A percentile compares a stretch with the other conserved stretches of the same genome.
These are phyloP conservation scores for Pollenia labialis DNA, from an alignment of 2,888 invertebrate species.

Conservation along the genomic window DNA sequence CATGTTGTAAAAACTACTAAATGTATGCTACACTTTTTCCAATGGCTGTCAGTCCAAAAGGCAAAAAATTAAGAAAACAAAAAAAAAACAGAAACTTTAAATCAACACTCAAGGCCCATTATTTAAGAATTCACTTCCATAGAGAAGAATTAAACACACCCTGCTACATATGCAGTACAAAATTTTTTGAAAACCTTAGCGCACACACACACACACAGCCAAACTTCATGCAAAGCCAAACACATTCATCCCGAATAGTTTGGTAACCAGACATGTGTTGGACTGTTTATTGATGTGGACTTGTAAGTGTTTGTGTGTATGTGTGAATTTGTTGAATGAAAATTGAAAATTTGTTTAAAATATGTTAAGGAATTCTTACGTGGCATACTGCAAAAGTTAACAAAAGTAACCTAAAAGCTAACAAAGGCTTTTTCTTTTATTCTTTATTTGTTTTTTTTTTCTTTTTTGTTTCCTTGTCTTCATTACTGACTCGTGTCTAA, in stretches of 20 bases:
- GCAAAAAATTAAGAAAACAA: neutral
- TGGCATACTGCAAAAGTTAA: conserved; percentile 30
- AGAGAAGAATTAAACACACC: neutral
- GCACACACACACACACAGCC: neutral
- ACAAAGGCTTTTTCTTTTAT: conserved; percentile 36
- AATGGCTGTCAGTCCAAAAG: conserved; percentile 40
- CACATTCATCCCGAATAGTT: conserved; percentile 25
- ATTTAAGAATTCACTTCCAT: conserved; percentile 47
- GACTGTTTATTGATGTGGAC: neutral
- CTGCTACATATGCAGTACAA: conserved; percentile 4
- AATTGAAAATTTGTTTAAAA: conserved; percentile 59
- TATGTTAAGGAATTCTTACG: conserved; percentile 44
- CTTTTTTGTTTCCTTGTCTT: neutral
- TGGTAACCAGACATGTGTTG: conserved; percentile 52
- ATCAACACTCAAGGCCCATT: conserved; percentile 62
- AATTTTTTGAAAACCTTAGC: conserved; percentile 15
- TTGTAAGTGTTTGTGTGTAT: conserved; percentile 1
- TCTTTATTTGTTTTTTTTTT: neutral
- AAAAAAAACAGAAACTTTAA: conserved; percentile 58
- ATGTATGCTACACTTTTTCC: conserved; percentile 33
- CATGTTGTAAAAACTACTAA: conserved; percentile 11
- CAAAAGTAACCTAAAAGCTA: conserved; percentile 48
- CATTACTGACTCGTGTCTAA: neutral
- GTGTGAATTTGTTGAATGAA: conserved; percentile 24
- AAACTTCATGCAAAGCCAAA: neutral